Evolutionary conservation across 2,797 vertebrate genomes (phyloP).

Genomic region (Bradypodion ventrale): DNA sequence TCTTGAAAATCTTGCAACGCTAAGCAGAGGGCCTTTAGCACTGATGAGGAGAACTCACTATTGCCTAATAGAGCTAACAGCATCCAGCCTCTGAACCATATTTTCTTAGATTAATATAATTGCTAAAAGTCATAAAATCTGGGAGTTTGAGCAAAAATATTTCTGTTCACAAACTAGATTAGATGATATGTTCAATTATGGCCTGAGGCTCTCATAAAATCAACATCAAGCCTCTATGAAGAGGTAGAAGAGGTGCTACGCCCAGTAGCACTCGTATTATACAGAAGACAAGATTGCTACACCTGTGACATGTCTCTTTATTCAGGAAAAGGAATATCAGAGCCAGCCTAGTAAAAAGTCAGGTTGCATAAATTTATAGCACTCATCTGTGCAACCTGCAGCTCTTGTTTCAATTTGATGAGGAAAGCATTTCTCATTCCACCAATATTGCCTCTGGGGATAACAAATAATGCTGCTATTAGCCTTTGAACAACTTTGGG

Average conservation of each 20-base stretch:
- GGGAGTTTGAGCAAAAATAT: background rate
- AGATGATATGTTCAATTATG: constrained; percentile 4
- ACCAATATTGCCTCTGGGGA: background rate
- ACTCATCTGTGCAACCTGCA: constrained; percentile 35
- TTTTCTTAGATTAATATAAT: constrained; percentile 55
- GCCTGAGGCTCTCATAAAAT: constrained; percentile 29
- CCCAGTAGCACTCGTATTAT: background rate
- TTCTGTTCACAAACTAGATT: constrained; percentile 12
- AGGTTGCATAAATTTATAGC: constrained; percentile 16
- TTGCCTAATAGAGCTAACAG: constrained; percentile 42
- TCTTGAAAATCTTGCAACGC: constrained; percentile 40
- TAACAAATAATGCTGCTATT: constrained; percentile 15
- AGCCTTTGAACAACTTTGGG: background rate
- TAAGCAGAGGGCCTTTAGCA: constrained; percentile 35
- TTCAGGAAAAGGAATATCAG: constrained; percentile 17
- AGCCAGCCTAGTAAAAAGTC: constrained; percentile 6
- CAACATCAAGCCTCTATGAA: background rate
- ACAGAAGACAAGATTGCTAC: background rate
- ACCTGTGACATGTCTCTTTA: background rate
- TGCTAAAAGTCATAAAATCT: constrained; percentile 40
- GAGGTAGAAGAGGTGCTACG: background rate
- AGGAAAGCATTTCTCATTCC: constrained; percentile 29
- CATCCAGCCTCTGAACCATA: constrained; percentile 16
- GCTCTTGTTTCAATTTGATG: constrained; percentile 32
- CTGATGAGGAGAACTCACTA: constrained; percentile 45